Conservation (phyloP, 2,113 vertebrate species). For the Otis tarda region DNA sequence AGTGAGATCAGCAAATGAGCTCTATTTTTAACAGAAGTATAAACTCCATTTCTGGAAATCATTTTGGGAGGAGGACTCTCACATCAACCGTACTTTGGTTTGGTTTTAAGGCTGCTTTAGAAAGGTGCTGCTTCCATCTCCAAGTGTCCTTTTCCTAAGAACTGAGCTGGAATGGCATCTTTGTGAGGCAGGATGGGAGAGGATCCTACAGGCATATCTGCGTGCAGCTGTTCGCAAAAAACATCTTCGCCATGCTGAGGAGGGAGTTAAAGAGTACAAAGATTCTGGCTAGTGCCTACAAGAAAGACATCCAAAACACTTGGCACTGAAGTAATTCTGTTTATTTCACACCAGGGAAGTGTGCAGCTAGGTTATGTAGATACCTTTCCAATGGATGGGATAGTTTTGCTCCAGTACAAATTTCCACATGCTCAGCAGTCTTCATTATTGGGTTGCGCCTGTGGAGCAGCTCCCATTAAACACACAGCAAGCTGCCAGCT, state of each 20-base stretch:
- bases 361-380: conserved; percentile 2
- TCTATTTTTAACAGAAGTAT: not conserved
- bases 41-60: not conserved
- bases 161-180: not conserved
- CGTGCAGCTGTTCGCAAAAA: not conserved
- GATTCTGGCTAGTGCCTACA: not conserved
- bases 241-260: not conserved
- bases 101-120: not conserved
- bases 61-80: not conserved
- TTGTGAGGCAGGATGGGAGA: not conserved
- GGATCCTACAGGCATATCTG: not conserved
- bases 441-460: not conserved
- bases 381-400: conserved; percentile 5
- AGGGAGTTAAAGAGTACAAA: not conserved
- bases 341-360: conserved; percentile 56
- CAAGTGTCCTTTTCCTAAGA: not conserved
- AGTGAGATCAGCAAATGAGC: not conserved
- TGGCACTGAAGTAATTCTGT: conserved; percentile 40
- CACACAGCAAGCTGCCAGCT: not conserved
- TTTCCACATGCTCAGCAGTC: conserved; percentile 25
- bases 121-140: not conserved
- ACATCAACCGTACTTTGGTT: not conserved
- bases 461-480: not conserved
- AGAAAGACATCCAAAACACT: conserved; percentile 50
- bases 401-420: not conserved